Evolutionary conservation across 2,797 vertebrate genomes (phyloP), one percentile per base, ranked within the genome.

Genomic region (Adelosebastes latens): DNA sequence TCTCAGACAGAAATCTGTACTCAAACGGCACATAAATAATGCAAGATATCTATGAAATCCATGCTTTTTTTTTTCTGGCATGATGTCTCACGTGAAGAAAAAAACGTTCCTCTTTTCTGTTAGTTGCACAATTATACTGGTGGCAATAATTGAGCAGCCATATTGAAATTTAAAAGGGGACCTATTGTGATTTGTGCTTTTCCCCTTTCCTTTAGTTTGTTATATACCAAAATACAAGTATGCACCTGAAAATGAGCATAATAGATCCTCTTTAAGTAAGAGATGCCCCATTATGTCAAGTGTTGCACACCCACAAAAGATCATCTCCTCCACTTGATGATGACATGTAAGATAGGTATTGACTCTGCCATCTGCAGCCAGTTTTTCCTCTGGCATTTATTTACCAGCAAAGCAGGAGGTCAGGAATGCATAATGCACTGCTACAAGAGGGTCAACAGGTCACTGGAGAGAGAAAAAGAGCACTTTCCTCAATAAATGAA

Each of bases 11-110:
- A 27, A 77, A 75, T 69, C 60, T 29, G 56, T 27, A 20, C 65
- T 55, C 90, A 83, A 85, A 93, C 92, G 90, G 88, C 79, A 79
- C 76, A 93, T 96, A 95, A 96, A 96, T 92, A 88, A 94, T 95
- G 91, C 93, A 94, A 85, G 89, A 77, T 91, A 87, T 82, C 93
- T 91, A 91, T 90, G 88, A 92, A 93, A 94, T 92, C 89, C 84
- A 92, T 90, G 95, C 81, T 79, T 92, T 61, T 83, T 61, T 83
- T 61, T 65, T 39, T 80, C 70, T 59, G 88, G 93, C 88, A 89
- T 20, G 92, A 82, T 85, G 77, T 63, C 83, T 86, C 84, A 76
- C 87, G 86, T 60, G 46, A 79, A 88, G 89, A 81, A 72, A 62
- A 34, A 46, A 11, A 8, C 29, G 25, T 79, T 83, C 89, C 89